phyloP scores from a whole-genome alignment of 2,113 vertebrate genomes.

The Malurus cyaneus region DNA sequence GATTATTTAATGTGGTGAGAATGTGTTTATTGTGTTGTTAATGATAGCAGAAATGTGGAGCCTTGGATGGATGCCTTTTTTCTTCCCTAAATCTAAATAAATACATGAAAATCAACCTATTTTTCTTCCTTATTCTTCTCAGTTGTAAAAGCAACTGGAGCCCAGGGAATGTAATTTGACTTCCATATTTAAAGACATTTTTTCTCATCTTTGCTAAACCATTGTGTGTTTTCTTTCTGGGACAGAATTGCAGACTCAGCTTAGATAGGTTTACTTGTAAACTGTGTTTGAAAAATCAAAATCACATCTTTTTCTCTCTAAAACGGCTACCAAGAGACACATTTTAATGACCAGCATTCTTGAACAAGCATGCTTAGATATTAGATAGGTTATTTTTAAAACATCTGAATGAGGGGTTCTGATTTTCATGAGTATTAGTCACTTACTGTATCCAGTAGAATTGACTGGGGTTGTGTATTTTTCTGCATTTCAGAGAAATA shows the following conservation, averaged over 20 bases:
- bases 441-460: neutral
- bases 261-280: neutral
- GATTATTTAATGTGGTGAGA: neutral
- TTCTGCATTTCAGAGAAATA: neutral
- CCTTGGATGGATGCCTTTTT: neutral
- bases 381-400: neutral
- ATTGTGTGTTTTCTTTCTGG: neutral
- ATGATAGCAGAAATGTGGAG: neutral
- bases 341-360: neutral
- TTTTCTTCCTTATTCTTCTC: neutral
- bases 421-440: neutral
- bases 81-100: slow-evolving; percentile 17
- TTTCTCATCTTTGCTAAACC: neutral
- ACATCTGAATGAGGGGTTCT: neutral
- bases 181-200: neutral
- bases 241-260: neutral
- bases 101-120: neutral
- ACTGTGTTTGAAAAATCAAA: neutral
- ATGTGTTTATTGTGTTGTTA: neutral
- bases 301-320: neutral
- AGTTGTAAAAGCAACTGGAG: neutral
- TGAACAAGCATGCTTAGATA: neutral
- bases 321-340: neutral
- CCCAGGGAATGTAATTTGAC: neutral
- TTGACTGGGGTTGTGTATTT: neutral